phyloP scores from a whole-genome alignment of 2,797 vertebrate species.

The Cuniculus paca region DNA sequence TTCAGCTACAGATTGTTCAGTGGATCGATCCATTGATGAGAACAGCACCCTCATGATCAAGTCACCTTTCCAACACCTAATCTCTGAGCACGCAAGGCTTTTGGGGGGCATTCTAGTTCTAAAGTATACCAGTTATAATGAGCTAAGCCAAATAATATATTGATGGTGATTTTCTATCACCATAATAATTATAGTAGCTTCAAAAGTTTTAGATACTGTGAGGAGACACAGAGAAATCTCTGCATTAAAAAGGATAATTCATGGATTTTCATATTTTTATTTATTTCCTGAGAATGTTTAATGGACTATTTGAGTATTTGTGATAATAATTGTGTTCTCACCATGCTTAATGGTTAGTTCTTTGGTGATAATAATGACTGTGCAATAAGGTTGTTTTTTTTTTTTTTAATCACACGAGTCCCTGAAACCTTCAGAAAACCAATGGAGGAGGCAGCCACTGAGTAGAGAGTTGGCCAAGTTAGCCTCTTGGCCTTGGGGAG shows the following conservation, averaged over 20 bases:
- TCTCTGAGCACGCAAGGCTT: neutral
- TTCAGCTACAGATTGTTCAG: neutral
- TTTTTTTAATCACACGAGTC: neutral
- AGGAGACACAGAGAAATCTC: neutral
- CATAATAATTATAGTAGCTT: neutral
- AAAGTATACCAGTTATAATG: neutral
- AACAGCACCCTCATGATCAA: neutral
- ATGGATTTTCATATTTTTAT: neutral
- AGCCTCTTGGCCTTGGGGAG: neutral
- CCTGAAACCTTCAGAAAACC: neutral
- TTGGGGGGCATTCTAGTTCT: neutral
- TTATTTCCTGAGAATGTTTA: neutral
- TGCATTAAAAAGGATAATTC: conserved; percentile 10
- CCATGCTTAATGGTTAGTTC: neutral
- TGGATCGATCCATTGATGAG: neutral
- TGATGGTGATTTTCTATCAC: neutral
- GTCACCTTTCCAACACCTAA: neutral
- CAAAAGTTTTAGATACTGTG: neutral
- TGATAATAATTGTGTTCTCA: conserved; percentile 26
- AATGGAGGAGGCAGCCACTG: neutral
- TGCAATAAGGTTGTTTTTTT: neutral
- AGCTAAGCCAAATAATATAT: neutral
- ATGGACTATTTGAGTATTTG: neutral
- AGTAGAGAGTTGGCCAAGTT: neutral
- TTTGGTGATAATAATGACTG: neutral